Conservation (phyloP, 2,888 invertebrate species). For the Trichopria drosophilae region DNA sequence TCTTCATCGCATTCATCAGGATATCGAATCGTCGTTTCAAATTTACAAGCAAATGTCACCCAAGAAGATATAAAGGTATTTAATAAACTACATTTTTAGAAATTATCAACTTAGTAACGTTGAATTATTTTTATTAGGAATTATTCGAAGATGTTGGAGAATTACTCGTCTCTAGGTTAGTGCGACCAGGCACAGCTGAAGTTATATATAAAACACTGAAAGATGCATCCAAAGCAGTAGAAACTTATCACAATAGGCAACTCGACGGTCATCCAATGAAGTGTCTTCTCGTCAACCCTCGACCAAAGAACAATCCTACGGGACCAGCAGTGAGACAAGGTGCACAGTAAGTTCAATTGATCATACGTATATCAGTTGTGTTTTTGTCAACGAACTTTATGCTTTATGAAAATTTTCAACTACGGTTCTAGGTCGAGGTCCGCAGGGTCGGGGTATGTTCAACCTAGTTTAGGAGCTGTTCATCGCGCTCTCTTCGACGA, state of each 20-base stretch:
- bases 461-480: slow-evolving; percentile 54
- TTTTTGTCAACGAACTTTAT: no score
- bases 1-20: slow-evolving; percentile 62
- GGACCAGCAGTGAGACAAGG: slow-evolving; percentile 57
- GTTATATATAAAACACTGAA: slow-evolving; percentile 84
- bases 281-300: slow-evolving; percentile 80
- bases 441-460: no score
- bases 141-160: slow-evolving; percentile 92
- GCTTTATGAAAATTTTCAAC: no score
- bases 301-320: slow-evolving; percentile 67
- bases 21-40: slow-evolving; percentile 87
- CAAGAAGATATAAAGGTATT: slow-evolving; percentile 85
- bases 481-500: slow-evolving; percentile 56
- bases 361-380: no score
- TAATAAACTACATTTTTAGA: slow-evolving; percentile 1
- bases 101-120: slow-evolving; percentile 1
- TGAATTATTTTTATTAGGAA: slow-evolving; percentile 64
- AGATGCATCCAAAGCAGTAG: slow-evolving; percentile 88
- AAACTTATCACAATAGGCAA: slow-evolving; percentile 90
- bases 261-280: slow-evolving; percentile 94
- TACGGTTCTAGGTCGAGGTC: slow-evolving; percentile 50
- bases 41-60: slow-evolving; percentile 83
- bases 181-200: slow-evolving; percentile 87
- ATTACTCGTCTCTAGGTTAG: slow-evolving; percentile 78
- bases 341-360: slow-evolving; percentile 53